Evolutionary conservation across 2,797 vertebrate species (phyloP).

Genomic region (Ataeniobius toweri): DNA sequence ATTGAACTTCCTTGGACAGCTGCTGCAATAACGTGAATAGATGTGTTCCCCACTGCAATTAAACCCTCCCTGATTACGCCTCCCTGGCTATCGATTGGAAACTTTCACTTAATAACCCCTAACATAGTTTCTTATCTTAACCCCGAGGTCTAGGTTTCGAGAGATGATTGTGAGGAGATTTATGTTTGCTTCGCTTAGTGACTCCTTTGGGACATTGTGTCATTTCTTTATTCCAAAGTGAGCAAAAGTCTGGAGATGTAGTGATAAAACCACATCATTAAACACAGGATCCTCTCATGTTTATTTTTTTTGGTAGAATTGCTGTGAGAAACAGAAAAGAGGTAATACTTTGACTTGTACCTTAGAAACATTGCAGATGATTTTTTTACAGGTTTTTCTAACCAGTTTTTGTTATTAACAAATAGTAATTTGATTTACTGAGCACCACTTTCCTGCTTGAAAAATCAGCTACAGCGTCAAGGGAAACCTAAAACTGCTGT

Average conservation of each 20-base stretch:
- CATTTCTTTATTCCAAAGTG: slow-evolving; percentile 77
- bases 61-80: slow-evolving; percentile 83
- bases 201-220: slow-evolving; percentile 76
- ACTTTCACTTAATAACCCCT: slow-evolving; percentile 85
- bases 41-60: slow-evolving; percentile 84
- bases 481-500: not conserved
- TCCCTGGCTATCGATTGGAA: slow-evolving; percentile 82
- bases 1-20: slow-evolving; percentile 76
- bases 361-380: not conserved
- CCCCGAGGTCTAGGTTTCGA: slow-evolving; percentile 76
- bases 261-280: slow-evolving; percentile 68
- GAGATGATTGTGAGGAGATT: slow-evolving; percentile 72
- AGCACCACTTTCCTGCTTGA: slow-evolving; percentile 5
- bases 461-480: not conserved
- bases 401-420: not conserved
- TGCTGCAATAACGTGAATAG: slow-evolving; percentile 81
- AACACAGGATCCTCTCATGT: slow-evolving; percentile 39
- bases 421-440: slow-evolving; percentile 7
- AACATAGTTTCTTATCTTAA: slow-evolving; percentile 83
- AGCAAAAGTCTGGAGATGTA: slow-evolving; percentile 59
- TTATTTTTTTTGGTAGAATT: not conserved
- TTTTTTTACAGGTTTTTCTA: not conserved
- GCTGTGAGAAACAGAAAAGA: not conserved
- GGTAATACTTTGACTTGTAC: not conserved
- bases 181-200: slow-evolving; percentile 69